Evolutionary conservation across 92 coral and sea anemone species (phyloP).

Genomic region (Pocillopora meandrina): DNA sequence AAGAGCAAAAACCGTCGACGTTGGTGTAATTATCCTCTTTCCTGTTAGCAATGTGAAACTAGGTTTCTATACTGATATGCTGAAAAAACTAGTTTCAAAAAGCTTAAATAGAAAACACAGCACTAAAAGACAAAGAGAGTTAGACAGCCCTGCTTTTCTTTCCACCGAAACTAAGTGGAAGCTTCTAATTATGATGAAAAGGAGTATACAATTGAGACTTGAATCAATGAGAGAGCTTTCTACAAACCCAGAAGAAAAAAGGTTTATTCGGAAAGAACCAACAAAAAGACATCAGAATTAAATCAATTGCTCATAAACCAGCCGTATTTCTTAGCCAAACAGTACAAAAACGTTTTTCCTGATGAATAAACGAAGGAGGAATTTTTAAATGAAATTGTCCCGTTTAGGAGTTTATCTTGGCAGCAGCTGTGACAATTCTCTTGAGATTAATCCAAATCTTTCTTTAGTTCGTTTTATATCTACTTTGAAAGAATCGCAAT

Average conservation of each 20-base stretch:
- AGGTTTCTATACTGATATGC: background rate
- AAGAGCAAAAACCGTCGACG: too few relatives aligned
- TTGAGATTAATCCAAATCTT: slow-evolving; percentile 27
- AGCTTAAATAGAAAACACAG: background rate
- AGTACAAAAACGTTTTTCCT: slow-evolving; percentile 11
- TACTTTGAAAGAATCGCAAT: background rate
- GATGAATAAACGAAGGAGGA: slow-evolving; percentile 29
- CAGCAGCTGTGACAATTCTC: slow-evolving; percentile 33
- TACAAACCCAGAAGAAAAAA: slow-evolving; percentile 19
- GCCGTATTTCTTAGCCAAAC: slow-evolving; percentile 5
- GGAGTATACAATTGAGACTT: slow-evolving; percentile 11
- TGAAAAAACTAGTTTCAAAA: background rate
- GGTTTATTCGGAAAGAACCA: slow-evolving; percentile 1
- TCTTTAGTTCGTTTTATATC: slow-evolving; percentile 12
- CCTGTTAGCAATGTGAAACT: background rate
- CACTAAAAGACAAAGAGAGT: background rate
- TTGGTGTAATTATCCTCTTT: background rate
- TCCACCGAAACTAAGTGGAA: background rate
- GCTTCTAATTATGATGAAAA: background rate
- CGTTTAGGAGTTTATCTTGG: slow-evolving; percentile 9
- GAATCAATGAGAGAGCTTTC: slow-evolving; percentile 23
- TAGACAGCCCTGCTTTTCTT: background rate
- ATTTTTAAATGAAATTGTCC: background rate
- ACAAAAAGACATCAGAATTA: slow-evolving; percentile 4
- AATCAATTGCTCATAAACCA: slow-evolving; percentile 38